phyloP scores from a whole-genome alignment of 2,113 vertebrate species.

The Urocynchramus pylzowi region DNA sequence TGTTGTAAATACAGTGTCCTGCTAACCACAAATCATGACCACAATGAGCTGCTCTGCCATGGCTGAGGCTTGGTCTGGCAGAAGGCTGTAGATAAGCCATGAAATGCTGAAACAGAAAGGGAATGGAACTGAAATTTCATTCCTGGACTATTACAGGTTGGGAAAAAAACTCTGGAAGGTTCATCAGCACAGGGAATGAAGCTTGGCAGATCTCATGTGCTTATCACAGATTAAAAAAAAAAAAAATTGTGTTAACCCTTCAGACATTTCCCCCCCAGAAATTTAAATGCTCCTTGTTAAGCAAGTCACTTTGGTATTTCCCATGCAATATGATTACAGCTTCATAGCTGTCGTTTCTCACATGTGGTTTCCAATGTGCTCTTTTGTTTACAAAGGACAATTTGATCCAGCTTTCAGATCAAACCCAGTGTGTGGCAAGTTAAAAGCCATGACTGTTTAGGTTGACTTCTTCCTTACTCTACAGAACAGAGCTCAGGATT shows the following conservation, averaged over 20 bases:
- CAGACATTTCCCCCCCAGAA: background rate
- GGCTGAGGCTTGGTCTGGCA: background rate
- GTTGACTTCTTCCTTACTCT: background rate
- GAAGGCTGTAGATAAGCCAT: background rate
- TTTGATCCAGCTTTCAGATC: background rate
- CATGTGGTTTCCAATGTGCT: background rate
- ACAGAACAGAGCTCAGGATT: background rate
- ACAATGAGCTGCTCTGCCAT: background rate
- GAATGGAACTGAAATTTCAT: background rate
- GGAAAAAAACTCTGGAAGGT: background rate
- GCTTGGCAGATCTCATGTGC: background rate
- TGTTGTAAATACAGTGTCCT: background rate
- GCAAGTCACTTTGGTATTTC: background rate
- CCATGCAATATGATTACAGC: background rate
- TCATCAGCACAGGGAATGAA: background rate
- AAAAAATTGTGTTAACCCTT: background rate
- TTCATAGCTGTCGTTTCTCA: background rate
- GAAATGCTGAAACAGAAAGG: background rate
- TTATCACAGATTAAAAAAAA: background rate
- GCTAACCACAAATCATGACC: background rate
- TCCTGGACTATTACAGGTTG: background rate
- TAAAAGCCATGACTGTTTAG: background rate
- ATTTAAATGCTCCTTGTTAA: background rate
- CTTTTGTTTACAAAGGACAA: background rate
- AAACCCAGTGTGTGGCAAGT: background rate